A percentile compares a stretch with the other conserved stretches of the same genome.
Evolutionary conservation across 2,113 vertebrate genomes (phyloP).

Genomic region (Antigone vipio): DNA sequence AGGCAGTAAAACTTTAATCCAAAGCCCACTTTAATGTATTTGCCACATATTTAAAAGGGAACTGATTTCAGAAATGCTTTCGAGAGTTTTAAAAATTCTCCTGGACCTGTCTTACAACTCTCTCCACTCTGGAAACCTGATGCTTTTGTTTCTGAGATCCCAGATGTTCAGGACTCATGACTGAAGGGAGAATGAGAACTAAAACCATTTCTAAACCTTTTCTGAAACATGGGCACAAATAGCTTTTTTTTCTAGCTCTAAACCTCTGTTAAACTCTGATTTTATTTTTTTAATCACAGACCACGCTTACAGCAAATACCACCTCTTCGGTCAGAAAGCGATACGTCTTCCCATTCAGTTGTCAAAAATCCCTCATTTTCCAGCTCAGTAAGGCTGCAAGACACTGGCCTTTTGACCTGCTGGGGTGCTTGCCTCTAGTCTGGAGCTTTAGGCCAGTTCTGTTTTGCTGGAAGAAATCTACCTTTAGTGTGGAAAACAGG

Average conservation of each 20-base stretch:
- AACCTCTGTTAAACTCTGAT: background rate
- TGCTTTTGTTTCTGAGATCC: slow-evolving; percentile 30
- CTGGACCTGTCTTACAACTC: slow-evolving; percentile 2
- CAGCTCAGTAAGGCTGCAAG: background rate
- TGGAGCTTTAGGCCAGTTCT: background rate
- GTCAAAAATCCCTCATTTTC: background rate
- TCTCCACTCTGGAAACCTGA: slow-evolving; percentile 27
- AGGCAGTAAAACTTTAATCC: slow-evolving; percentile 55
- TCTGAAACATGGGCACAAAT: background rate
- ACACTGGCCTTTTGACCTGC: background rate
- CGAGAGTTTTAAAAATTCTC: slow-evolving; percentile 40
- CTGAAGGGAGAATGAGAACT: background rate
- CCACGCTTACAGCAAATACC: background rate
- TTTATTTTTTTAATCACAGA: background rate
- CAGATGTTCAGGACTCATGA: slow-evolving; percentile 6
- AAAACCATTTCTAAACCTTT: background rate
- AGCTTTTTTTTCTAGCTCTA: background rate
- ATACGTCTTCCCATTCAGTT: background rate
- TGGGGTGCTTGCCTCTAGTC: background rate
- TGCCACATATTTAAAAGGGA: slow-evolving; percentile 45
- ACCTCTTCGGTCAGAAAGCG: background rate
- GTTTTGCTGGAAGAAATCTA: background rate
- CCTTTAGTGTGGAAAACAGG: slow-evolving; percentile 1
- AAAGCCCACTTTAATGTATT: slow-evolving; percentile 32
- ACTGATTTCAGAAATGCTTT: slow-evolving; percentile 46